Evolutionary conservation across 2,113 vertebrate species (phyloP).

Genomic region (Aphelocoma coerulescens): DNA sequence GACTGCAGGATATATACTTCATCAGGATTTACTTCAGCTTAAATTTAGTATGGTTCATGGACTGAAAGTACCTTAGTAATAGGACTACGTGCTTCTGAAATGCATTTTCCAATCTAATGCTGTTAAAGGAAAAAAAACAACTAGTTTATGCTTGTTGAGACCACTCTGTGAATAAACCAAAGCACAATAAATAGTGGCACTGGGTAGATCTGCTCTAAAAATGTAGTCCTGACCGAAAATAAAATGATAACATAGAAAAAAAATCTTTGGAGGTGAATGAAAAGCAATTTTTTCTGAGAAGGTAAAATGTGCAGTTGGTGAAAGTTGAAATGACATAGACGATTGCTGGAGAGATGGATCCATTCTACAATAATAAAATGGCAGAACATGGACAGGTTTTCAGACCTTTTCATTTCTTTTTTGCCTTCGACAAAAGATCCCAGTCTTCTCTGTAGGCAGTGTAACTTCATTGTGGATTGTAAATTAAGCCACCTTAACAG

Average conservation of each 20-base stretch:
- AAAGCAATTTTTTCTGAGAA: not conserved
- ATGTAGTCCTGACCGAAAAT: not conserved
- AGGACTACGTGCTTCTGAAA: not conserved
- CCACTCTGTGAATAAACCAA: not conserved
- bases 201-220: not conserved
- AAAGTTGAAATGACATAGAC: not conserved
- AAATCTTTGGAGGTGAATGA: not conserved
- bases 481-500: not conserved
- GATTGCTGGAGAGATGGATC: not conserved
- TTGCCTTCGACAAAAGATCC: not conserved
- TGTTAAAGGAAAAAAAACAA: not conserved
- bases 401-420: not conserved
- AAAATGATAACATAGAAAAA: not conserved
- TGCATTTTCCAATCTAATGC: not conserved
- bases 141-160: not conserved
- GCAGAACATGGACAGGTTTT: not conserved
- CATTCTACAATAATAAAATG: not conserved
- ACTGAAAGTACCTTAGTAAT: not conserved
- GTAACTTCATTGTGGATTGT: not conserved
- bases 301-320: not conserved
- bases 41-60: not conserved
- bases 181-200: not conserved
- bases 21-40: not conserved
- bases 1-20: accelerated
- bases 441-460: not conserved